Percentiles rank a stretch among this genome's conserved stretches.
phyloP scores from a whole-genome alignment of 2,888 invertebrate species.

The Calameuta filiformis region DNA sequence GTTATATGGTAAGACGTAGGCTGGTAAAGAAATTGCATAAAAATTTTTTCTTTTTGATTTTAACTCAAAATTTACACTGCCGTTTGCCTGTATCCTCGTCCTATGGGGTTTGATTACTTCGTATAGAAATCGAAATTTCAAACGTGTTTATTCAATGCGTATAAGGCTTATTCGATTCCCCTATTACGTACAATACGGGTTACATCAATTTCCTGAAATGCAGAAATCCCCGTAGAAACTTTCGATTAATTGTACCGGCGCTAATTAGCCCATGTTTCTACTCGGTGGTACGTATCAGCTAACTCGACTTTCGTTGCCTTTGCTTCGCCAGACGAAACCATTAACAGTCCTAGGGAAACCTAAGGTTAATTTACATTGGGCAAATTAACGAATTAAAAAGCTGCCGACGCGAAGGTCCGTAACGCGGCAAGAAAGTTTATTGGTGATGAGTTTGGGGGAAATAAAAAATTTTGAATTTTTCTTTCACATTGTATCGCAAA shows the following conservation, averaged over 20 bases:
- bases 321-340: background rate
- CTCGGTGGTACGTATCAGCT: background rate
- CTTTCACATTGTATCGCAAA: background rate
- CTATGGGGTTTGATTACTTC: too few relatives aligned
- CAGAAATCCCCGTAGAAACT: conserved; percentile 49
- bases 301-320: background rate
- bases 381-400: background rate
- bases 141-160: background rate
- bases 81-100: background rate
- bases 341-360: background rate
- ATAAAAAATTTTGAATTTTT: too few relatives aligned
- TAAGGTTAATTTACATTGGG: background rate
- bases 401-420: background rate
- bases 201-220: conserved; percentile 23
- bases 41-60: too few relatives aligned
- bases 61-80: background rate
- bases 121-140: background rate
- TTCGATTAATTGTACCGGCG: conserved; percentile 53
- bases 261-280: conserved; percentile 61
- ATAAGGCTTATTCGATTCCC: background rate
- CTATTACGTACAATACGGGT: background rate
- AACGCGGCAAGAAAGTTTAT: background rate
- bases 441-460: background rate
- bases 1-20: background rate
- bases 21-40: rapidly evolving